phyloP scores from a whole-genome alignment of 2,797 vertebrate species.

The Catostomus latipinnis region DNA sequence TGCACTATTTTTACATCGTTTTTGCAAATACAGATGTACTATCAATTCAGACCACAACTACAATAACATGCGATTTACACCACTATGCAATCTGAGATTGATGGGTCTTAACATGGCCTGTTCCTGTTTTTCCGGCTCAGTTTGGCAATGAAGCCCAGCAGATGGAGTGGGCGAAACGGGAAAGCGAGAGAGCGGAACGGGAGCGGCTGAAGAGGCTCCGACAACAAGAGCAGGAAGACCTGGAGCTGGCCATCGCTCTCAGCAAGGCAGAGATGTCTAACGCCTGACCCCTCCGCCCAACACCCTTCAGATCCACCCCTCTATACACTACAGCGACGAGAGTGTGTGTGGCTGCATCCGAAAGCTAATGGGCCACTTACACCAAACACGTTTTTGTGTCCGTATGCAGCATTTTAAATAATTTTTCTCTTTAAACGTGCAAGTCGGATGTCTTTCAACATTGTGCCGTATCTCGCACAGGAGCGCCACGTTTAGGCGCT shows the following conservation, averaged over 20 bases:
- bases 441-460: no score
- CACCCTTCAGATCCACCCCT: conserved; percentile 32
- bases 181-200: conserved; percentile 94
- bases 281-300: conserved; percentile 73
- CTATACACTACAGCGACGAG: conserved; percentile 27
- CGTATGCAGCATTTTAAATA: no score
- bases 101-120: conserved; percentile 21
- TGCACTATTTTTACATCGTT: no score
- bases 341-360: conserved; percentile 3
- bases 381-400: no score
- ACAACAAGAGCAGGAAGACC: conserved; percentile 95
- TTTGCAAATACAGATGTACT: neutral
- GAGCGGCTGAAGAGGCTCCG: conserved; percentile 92
- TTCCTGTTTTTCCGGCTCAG: conserved; percentile 69
- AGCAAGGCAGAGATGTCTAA: conserved; percentile 98
- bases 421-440: no score
- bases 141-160: conserved; percentile 99
- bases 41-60: conserved; percentile 8
- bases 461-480: no score
- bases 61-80: neutral
- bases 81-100: no score
- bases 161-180: conserved; percentile 96
- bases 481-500: no score
- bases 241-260: conserved; percentile 96
- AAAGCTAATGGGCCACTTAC: no score